Base-by-base conservation (phyloP, 2,113 vertebrate species). In the Prunella fulvescens region DNA sequence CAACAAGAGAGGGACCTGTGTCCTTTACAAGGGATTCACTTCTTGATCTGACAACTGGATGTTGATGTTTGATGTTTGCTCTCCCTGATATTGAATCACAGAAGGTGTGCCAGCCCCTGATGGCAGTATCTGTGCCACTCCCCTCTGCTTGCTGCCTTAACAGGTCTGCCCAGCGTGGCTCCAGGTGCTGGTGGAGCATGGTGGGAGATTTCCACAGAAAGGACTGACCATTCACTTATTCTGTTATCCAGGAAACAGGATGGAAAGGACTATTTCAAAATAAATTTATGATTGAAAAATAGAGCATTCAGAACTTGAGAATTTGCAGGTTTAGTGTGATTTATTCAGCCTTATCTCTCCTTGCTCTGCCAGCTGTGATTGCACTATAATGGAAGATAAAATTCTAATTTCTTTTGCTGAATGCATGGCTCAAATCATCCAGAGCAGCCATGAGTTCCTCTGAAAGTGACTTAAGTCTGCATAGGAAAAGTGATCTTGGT, bases 331-430 rank as follows among this genome's bases (percentile, higher is more conserved):
- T 88, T 51, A 62, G 15, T 28, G 35, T 92, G 45, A 94, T 86
- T 77, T 67, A 54, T 64, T 40, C 69, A 81, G 25, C 24, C 31
- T 74, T 89, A 39, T 29, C 37, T 86, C 37, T 81, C 10, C 37
- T 72, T 72, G 33, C 12, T 80, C 61, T 3, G 0, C 8, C n/a
- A 66, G 35, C 42, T 71, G 40, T 58, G 50, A 65, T 47, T 78
- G 39, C 54, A 26, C 33, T 80, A 25, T 40, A 61, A 66, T 22
- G 37, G 39, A 84, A 45, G 25, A 78, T 66, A 64, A 93, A 90
- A 92, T 77, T 51, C 62, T 80, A 25, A 80, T 72, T 77, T 97
- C 76, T 58, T 25, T 37, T 82, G 45, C 89, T 91, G 54, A 39
- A 16, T 89, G 62, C 64, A n/a, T 54, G 29, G 7, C 29, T 77